Conservation (phyloP, 2,888 invertebrate species). For the Drosophila limbata region DNA sequence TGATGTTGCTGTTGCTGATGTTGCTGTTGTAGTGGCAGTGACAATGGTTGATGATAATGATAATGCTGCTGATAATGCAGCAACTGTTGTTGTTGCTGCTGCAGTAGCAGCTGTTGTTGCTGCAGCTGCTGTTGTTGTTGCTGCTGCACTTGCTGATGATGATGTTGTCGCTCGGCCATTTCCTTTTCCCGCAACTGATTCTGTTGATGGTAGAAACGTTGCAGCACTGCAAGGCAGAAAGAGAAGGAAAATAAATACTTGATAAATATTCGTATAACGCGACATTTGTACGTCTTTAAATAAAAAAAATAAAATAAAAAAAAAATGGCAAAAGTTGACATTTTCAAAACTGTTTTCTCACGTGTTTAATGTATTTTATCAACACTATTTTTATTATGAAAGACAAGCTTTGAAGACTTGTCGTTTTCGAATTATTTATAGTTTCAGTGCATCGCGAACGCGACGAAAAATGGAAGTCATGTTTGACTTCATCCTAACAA, state of each 20-base stretch:
- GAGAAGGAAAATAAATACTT: background rate
- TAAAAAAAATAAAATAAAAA: too few relatives aligned
- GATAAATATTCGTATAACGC: too few relatives aligned
- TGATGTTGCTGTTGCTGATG: background rate
- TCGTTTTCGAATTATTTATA: too few relatives aligned
- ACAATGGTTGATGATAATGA: conserved; percentile 32
- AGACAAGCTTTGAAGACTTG: too few relatives aligned
- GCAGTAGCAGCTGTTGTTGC: conserved; percentile 9
- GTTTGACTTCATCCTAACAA: too few relatives aligned
- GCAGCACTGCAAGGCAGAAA: conserved; percentile 86
- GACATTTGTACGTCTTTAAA: too few relatives aligned
- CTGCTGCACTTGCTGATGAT: conserved; percentile 49
- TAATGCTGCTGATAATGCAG: conserved; percentile 12
- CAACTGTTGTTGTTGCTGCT: conserved; percentile 13
- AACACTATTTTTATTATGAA: too few relatives aligned
- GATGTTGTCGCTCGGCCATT: conserved; percentile 81
- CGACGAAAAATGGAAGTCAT: too few relatives aligned
- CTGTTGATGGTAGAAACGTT: conserved; percentile 92
- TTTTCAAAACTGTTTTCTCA: too few relatives aligned
- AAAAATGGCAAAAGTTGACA: too few relatives aligned
- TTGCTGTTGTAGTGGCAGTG: conserved; percentile 1
- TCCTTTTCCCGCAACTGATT: conserved; percentile 89
- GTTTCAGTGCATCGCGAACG: too few relatives aligned
- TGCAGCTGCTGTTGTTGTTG: conserved; percentile 48
- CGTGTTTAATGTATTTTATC: too few relatives aligned